Evolutionary conservation across 2,888 invertebrate species (phyloP), one percentile per base, ranked within the genome.

Genomic region (Fragum whitleyi): DNA sequence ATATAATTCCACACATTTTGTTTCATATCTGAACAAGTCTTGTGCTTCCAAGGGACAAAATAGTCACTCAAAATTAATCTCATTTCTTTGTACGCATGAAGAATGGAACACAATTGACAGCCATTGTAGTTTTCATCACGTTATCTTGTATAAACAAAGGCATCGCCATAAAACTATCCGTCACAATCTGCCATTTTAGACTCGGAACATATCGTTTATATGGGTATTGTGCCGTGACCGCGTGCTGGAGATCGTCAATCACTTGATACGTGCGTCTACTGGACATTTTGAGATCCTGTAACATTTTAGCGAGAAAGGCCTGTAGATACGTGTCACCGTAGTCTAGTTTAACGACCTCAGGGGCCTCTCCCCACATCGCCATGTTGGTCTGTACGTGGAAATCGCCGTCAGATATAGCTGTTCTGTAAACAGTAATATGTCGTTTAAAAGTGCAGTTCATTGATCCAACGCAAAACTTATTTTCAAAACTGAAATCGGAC

Each of bases 251-350:
- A 57, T 87, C 85, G 65, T 87, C 86, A 21, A 86, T 73, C 28
- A 87, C 90, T 28, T 86, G 80, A 28, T 83, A 67, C 6, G 83
- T 83, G n/a, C 61, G 67, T 67, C 74, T 72, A 28, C 83, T 85
- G 61, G 87, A 83, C 39, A 72, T 47, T 28, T 71, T 57, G 21
- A 86, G 67, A 57, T 85, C 73, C 9, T 53, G 68, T 9, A 79
- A 65, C 82, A 88, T 76, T 19, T 72, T 79, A 7, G 75, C 80
- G 3, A 85, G 51, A 67, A 84, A 88, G 0, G 81, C 83, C 6
- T 65, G 74, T 71, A 88, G 87, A 72, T 87, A 90, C 11, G 77
- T 77, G 67, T 86, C 87, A 36, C 90, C 90, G 36, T 90, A 90
- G 29, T 87, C 87, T 1, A 85, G 53, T 28, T 76, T 77, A 23